Base-by-base conservation (phyloP, 2,888 invertebrate genomes). In the Alcis repandata region DNA sequence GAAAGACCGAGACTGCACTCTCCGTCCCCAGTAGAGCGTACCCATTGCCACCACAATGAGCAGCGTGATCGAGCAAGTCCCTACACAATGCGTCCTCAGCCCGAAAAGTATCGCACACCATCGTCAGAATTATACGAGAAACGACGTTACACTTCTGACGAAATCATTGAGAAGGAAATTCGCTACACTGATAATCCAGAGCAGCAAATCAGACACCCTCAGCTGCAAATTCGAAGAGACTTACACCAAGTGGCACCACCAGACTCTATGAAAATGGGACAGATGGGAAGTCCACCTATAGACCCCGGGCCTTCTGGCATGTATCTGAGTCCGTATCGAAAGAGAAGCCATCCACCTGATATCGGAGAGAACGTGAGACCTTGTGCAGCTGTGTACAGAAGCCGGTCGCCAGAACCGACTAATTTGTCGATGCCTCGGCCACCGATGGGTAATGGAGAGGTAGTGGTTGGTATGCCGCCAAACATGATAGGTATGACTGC, bases 141-240 rank as follows among this genome's bases (percentile, higher is more conserved):
- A 72, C 86, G 91, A 33, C 85, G 90, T 61, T 93, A 84, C 69
- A 93, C 91, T 52, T 90, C 91, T 2, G 93, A 91, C 49, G 90
- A 92, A 83, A 90, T 92, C 3, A 90, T 92, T 41, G 91, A 92
- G 72, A 90, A 90, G 76, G 93, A 94, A 72, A 89, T 92, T 80
- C 88, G 92, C 17, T 94, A 90, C 65, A 78, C 86, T n/a, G 94
- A 94, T 32, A 82, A 90, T 63, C 88, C 93, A 49, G 91, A 94
- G 70, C 90, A 84, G 66, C 90, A 86, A 77, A 82, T 92, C 19
- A 79, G 93, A 77, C 92, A 92, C 79, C 95, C 95, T 13, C 94
- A 95, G 77, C 84, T 97, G 45, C 97, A 97, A 80, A 97, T 97
- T 61, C 94, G 97, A 56, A 93, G 97, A 81, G 97, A 97, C 82